Evolutionary conservation across 2,888 invertebrate genomes (phyloP), one percentile per base, ranked within the genome.

Genomic region (Steinernema carpocapsae): DNA sequence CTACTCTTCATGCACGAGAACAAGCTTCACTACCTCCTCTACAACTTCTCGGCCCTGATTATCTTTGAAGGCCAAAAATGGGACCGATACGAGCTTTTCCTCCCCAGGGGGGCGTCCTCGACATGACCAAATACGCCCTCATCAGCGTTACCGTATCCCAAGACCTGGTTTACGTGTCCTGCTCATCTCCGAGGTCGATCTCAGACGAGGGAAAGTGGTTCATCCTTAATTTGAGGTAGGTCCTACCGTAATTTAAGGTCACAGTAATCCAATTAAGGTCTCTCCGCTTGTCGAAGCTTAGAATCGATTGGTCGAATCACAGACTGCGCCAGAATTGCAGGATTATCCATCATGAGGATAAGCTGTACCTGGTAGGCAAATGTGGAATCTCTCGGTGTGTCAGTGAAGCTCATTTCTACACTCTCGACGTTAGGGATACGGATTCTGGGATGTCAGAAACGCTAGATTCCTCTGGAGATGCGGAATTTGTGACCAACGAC

Each of bases 401-500:
- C 17, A 29, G 64, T 6, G 64, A 64, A 64, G 64, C 64, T 3
- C 64, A 64, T 29, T 32, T 64, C 17, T 64, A 64, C 64, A 32
- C 17, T 2, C 17, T 64, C 29, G 37, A 37, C 10, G 37, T 37
- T 37, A 3, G 37, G 37, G 37, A 37, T 3, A 37, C 4, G 4
- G 64, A 64, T 4, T 29, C 32, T 19, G 14, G 43, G 10, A 43
- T 7, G 10, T 7, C n/a, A 17, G 32, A 64, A 14, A 32, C 26
- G 6, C 12, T 29, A 2, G 64, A 64, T 17, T 26, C 32, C 29
- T 4, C 64, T 2, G 32, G 1, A 17, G 64, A 64, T 29, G 32
- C 12, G 17, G 64, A 64, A 26, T 64, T 64, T 32, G 64, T 64
- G 32, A 64, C 64, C 32, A 29, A 64, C 32, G 29, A 64, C 64